Evolutionary conservation across 1,140 invertebrate genomes (phyloP).

Genomic region (Branchinecta lynchi): DNA sequence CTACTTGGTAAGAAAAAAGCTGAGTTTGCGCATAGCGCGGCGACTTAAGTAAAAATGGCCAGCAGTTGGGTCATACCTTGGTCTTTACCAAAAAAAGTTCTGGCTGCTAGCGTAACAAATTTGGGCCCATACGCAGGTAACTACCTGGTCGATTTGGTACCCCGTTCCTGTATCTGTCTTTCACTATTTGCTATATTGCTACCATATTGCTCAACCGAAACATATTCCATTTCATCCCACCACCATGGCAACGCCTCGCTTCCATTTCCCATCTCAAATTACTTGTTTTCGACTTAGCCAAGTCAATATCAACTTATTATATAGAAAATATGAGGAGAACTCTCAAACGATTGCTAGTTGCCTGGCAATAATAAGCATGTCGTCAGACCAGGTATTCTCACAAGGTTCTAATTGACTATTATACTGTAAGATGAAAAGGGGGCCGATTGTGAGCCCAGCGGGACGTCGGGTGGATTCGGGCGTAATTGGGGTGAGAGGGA

Average conservation of each 20-base stretch:
- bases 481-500: slow-evolving; percentile 1
- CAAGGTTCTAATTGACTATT: slow-evolving; percentile 11
- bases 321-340: slow-evolving; percentile 2
- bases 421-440: slow-evolving; percentile 7
- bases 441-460: not conserved
- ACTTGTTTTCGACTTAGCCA: slow-evolving; percentile 2
- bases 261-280: not conserved
- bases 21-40: no score
- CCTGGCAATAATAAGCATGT: slow-evolving; percentile 9
- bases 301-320: slow-evolving; percentile 9
- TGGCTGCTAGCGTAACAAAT: no score
- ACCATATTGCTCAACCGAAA: no score
- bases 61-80: no score
- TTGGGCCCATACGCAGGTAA: no score
- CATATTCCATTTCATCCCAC: not conserved
- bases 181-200: no score
- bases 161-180: no score
- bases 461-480: slow-evolving; percentile 4
- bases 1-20: no score
- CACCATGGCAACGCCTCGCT: not conserved
- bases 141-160: no score
- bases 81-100: no score
- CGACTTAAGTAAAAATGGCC: no score
- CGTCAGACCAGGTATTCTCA: slow-evolving; percentile 10
- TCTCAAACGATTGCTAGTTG: not conserved